Evolutionary conservation across 2,888 invertebrate species (phyloP).

Genomic region (Tetramorium bicarinatum): DNA sequence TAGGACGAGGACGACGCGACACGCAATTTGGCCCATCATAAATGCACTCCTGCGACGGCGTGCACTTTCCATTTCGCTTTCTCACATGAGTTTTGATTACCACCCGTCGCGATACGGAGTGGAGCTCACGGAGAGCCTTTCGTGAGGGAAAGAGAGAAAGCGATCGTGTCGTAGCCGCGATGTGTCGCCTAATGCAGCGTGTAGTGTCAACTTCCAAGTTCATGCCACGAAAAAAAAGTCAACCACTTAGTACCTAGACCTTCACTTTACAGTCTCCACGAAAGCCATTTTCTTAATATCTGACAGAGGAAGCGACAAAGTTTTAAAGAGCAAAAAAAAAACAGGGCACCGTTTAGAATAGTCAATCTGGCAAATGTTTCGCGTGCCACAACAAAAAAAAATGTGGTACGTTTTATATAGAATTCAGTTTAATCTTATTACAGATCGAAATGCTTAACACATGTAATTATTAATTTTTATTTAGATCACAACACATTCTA

Average conservation of each 20-base stretch:
- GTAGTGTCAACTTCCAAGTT: slow-evolving; percentile 74
- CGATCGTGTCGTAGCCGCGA: not conserved
- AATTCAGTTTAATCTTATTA: not conserved
- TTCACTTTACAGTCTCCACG: slow-evolving; percentile 20
- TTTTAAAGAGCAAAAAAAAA: slow-evolving; percentile 27
- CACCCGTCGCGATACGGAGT: slow-evolving; percentile 68
- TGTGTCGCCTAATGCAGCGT: slow-evolving; percentile 65
- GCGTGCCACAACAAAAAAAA: not conserved
- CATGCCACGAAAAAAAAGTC: slow-evolving; percentile 64
- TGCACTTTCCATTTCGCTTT: slow-evolving; percentile 74
- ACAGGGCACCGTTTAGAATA: not conserved
- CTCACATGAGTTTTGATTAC: slow-evolving; percentile 71
- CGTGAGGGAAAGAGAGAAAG: slow-evolving; percentile 40
- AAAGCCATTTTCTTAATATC: slow-evolving; percentile 38
- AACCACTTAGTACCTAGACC: slow-evolving; percentile 13
- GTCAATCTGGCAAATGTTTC: not conserved
- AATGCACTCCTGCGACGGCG: slow-evolving; percentile 62
- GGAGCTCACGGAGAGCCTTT: slow-evolving; percentile 67
- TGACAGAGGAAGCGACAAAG: not conserved
- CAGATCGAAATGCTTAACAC: not conserved
- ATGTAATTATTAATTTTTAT: not conserved
- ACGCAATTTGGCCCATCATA: slow-evolving; percentile 67
- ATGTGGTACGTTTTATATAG: not conserved
- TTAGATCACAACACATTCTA: not conserved
- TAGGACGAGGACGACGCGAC: slow-evolving; percentile 4